Evolutionary conservation across 2,113 vertebrate genomes (phyloP).

Genomic region (Leucosticte australis): DNA sequence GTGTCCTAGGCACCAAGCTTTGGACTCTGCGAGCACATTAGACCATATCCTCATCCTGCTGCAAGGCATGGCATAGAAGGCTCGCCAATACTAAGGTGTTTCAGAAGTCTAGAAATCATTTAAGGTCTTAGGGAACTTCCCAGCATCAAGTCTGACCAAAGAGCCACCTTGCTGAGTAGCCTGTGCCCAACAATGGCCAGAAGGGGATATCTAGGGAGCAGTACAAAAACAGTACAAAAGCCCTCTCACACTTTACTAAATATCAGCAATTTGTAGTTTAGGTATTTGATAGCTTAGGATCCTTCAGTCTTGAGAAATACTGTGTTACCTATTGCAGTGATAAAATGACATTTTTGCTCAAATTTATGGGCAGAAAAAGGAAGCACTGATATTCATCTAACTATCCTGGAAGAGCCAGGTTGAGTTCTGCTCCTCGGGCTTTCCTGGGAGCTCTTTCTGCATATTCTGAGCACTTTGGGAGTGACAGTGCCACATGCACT

Average conservation of each 20-base stretch:
- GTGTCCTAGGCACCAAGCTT: background rate
- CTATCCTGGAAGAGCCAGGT: background rate
- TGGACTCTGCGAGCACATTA: background rate
- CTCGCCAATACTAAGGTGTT: background rate
- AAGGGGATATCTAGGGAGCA: background rate
- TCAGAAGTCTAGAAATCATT: background rate
- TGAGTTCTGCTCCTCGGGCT: background rate
- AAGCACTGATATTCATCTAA: background rate
- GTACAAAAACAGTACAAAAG: background rate
- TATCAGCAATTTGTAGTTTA: background rate
- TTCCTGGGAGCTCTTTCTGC: background rate
- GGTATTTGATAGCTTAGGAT: background rate
- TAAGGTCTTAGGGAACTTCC: background rate
- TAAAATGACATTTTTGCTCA: background rate
- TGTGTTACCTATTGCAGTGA: background rate
- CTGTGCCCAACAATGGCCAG: background rate
- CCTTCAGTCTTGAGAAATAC: background rate
- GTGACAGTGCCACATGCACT: background rate
- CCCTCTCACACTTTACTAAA: background rate
- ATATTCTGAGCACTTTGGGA: background rate
- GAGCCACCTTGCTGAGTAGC: background rate
- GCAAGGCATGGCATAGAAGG: background rate
- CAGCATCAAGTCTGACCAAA: background rate
- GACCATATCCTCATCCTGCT: background rate
- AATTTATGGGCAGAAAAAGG: background rate